Evolutionary conservation across 2,113 vertebrate species (phyloP).

Genomic region (Promerops cafer): DNA sequence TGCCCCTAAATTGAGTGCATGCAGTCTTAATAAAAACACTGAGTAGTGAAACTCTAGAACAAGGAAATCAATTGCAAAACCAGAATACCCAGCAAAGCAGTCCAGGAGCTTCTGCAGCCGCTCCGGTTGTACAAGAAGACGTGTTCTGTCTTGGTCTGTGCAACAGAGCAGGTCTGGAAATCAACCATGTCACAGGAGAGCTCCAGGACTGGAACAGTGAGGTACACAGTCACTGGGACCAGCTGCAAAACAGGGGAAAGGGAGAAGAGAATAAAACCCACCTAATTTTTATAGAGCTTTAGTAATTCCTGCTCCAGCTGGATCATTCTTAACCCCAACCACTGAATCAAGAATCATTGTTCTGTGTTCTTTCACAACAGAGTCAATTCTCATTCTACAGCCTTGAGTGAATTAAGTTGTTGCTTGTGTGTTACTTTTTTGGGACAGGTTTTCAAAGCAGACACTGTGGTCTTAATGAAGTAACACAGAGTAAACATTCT

Average conservation of each 20-base stretch:
- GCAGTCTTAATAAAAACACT: background rate
- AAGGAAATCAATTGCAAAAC: background rate
- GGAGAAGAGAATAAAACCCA: background rate
- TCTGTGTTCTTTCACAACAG: background rate
- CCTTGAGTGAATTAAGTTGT: background rate
- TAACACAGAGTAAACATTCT: background rate
- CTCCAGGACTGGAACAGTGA: slow-evolving; percentile 73
- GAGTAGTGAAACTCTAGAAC: fast-evolving
- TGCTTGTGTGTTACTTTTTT: background rate
- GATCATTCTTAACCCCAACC: background rate
- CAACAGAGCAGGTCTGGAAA: slow-evolving; percentile 83
- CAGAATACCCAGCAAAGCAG: slow-evolving; percentile 72
- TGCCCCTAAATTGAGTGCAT: background rate
- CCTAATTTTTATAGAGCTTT: background rate
- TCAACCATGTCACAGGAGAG: slow-evolving; percentile 75
- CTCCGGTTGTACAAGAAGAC: slow-evolving; percentile 76
- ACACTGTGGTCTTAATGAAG: background rate
- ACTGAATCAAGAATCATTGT: background rate
- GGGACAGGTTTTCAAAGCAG: background rate
- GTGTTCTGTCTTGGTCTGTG: slow-evolving; percentile 62
- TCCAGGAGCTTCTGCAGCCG: slow-evolving; percentile 78
- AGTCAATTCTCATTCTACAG: background rate
- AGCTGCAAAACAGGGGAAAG: slow-evolving; percentile 56
- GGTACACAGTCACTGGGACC: slow-evolving; percentile 75
- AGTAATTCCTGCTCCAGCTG: background rate